Evolutionary conservation across 2,797 vertebrate species (phyloP), one percentile per base, ranked within the genome.

Genomic region (Chaunax sp.): DNA sequence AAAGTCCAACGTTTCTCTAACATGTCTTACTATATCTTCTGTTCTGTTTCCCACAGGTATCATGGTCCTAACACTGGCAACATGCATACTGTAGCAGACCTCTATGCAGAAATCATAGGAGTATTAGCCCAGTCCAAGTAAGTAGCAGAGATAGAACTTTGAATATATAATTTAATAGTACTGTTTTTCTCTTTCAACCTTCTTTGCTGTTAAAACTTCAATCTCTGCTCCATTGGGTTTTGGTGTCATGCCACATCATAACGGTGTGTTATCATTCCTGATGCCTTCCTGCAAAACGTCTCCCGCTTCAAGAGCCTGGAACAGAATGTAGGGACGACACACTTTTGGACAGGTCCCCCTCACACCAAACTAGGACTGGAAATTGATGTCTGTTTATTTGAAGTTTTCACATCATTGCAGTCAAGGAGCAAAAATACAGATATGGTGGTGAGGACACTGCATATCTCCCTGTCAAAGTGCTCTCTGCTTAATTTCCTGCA

Each of bases 21-120:
- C 1, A 12, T 50, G 0, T 4, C 64, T 44, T 28, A 25, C 18
- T 53, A 23, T 75, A 5, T 51, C 16, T 37, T 15, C 1, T 37
- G 5, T 61, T 58, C 25, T 59, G 30, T 64, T 38, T 64, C 49
- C 26, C 13, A 19, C 87, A 99, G 98, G 86, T 99, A 98, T 89
- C 95, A 97, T 68, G 97, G 97, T 92, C 98, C 97, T 56, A 99
- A 99, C 94, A 98, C 97, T 93, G 96, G 95, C 90, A 98, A 98
- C 90, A 98, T 98, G 96, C 97, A 99, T 90, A 98, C 97, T 78
- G 97, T 98, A 85, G 97, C 97, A n/a, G 97, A 99, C 90, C 94
- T 99, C 26, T 99, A 99, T 75, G 98, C 98, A 52, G 98, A 99
- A 93, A 96, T 99, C 80, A 94, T 97, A 63, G 98, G 97, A 23